Evolutionary conservation across 2,113 vertebrate genomes (phyloP).

Genomic region (Bos indicus): DNA sequence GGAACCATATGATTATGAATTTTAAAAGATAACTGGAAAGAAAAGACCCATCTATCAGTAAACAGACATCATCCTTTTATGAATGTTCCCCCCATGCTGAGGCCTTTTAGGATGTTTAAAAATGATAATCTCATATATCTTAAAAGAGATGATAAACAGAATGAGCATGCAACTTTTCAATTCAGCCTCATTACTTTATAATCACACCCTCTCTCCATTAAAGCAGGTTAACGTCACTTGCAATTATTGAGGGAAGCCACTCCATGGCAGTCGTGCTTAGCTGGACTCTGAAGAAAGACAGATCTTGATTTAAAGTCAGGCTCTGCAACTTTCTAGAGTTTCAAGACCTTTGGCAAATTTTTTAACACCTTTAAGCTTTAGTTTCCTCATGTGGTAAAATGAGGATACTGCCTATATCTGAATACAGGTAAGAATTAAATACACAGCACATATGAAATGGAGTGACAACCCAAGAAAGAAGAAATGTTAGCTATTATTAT

Average conservation of each 20-base stretch:
- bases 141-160: neutral
- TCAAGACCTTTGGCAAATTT: neutral
- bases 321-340: neutral
- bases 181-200: neutral
- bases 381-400: neutral
- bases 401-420: neutral
- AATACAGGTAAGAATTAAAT: neutral
- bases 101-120: neutral
- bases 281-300: neutral
- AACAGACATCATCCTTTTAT: neutral
- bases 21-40: neutral
- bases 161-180: neutral
- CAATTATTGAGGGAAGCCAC: neutral
- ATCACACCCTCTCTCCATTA: neutral
- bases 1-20: neutral
- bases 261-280: neutral
- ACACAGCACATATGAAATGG: neutral
- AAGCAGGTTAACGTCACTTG: neutral
- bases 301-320: neutral
- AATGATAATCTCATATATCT: neutral
- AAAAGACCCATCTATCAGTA: neutral
- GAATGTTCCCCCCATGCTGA: neutral
- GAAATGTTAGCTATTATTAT: neutral
- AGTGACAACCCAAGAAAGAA: neutral
- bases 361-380: neutral